phyloP scores from a whole-genome alignment of 1,140 invertebrate species.

The Camponotus vicinus region DNA sequence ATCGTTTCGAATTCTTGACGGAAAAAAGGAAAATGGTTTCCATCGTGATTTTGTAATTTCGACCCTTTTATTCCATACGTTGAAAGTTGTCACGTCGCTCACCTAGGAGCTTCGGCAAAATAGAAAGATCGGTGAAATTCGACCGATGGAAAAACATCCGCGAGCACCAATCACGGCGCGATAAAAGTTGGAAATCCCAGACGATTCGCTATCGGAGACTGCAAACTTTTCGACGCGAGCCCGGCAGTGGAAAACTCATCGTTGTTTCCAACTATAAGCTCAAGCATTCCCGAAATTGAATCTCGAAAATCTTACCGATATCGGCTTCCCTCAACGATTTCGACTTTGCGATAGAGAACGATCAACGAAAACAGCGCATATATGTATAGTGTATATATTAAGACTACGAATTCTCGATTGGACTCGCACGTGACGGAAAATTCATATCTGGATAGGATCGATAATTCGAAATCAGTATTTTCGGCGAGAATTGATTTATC shows the following conservation, averaged over 20 bases:
- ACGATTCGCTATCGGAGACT: constrained; percentile 66
- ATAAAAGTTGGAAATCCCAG: constrained; percentile 76
- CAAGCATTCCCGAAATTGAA: constrained; percentile 73
- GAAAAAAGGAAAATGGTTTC: not conserved
- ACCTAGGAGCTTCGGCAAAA: constrained; percentile 48
- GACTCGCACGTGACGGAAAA: constrained; percentile 1
- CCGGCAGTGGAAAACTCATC: constrained; percentile 67
- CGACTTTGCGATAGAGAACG: constrained; percentile 53
- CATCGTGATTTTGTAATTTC: constrained; percentile 36
- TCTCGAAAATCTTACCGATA: constrained; percentile 73
- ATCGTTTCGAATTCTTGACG: not conserved
- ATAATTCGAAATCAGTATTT: not conserved
- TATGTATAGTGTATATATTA: constrained; percentile 16
- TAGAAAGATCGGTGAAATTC: constrained; percentile 51
- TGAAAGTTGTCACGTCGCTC: constrained; percentile 45
- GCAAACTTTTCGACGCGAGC: constrained; percentile 68
- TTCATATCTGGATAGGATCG: not conserved
- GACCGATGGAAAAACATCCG: constrained; percentile 65
- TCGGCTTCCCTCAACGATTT: constrained; percentile 47
- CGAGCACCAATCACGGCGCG: constrained; percentile 72
- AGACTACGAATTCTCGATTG: constrained; percentile 4
- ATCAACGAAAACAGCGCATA: not conserved
- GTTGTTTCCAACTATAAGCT: constrained; percentile 77
- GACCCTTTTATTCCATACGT: constrained; percentile 4
- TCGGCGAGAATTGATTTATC: not conserved